Evolutionary conservation across 2,888 invertebrate genomes (phyloP), one percentile per base, ranked within the genome.

Genomic region (Geotrupes spiniger): DNA sequence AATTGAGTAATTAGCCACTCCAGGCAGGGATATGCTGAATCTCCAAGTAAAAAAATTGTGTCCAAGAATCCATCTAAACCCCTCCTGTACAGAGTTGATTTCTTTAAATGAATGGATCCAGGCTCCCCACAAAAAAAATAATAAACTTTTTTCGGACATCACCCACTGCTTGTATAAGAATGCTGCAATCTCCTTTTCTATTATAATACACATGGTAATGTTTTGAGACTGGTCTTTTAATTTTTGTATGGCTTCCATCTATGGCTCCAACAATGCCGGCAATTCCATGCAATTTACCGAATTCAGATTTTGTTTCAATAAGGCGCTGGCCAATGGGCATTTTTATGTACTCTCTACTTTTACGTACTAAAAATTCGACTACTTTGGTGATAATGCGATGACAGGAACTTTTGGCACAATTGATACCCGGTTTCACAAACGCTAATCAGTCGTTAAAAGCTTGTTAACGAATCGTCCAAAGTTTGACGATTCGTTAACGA

Each of bases 1-100:
- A 51, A 51, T 36, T 48, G 51, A 31, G 51, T 37, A 29, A 58
- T 45, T 6, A 56, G 42, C 53, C 53, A 54, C 9, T 47, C 25
- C 11, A 56, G 31, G 2, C 49, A 53, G 11, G 53, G 52, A 49
- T 56, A 58, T 6, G 54, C 54, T 17, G 56, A 53, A 53, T 58
- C 54, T 12, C 54, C 54, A 42, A 56, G 49, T 15, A 58, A 42
- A 41, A 53, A 58, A 26, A 44, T 48, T 38, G 51, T 36, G 3
- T 33, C 31, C 25, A 52, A 47, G 42, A 49, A 16, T 1, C 44
- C 45, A 36, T 42, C 46, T 40, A 17, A 49, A 10, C 25, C 36
- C 37, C 45, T 40, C 33, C 12, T 44, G 45, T 41, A 45, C 25
- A 56, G 31, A 21, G 42, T 27, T 16, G 54, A 56, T 36, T 49